Base-by-base conservation (phyloP, 23 tunicate species). In the Diplosoma virens region DNA sequence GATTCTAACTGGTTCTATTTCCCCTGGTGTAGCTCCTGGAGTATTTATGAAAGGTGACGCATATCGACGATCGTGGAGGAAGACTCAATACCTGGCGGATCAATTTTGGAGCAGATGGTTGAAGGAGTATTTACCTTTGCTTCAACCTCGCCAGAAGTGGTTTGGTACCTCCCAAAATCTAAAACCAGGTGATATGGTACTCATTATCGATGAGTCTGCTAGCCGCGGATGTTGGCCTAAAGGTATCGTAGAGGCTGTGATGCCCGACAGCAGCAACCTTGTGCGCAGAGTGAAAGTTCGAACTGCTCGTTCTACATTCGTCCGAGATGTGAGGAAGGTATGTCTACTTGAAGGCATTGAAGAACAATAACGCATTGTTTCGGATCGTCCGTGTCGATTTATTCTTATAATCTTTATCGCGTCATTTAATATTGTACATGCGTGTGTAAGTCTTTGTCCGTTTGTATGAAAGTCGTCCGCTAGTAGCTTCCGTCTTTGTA, bases 191-290 rank as follows among this genome's bases (percentile, higher is more conserved):
- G 74, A 65, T 21, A 7, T 78, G 21, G 83, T 66, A 25, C 33
- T 78, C 25, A 66, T 78, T 34, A 3, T 64, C 3, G 59, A 78
- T 66, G 77, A 78, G 33, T 28, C 4, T 18, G 2, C 59, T 2
- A 65, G 18, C 5, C 74, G 83, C 1, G 83, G 83, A 26, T 3
- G 21, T 36, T 78, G 83, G 83, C 83, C 83, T 3, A 66, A 78
- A 24, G 83, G 54, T 17, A 1, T 76, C 3, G 72, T 76, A 1
- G 81, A 32, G 21, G 24, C 59, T 6, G 18, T 25, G 3, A 58
- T 29, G 24, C 81, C 81, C 23, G 81, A 76, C 23, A 5, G 31
- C 14, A 32, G 23, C 32, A 71, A 71, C 47, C 6, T 59, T 2
- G 72, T 76, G 20, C 47, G 70, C 1, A 3, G 81, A 31, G 81